Evolutionary conservation across 2,797 vertebrate genomes (phyloP).

Genomic region (Simalia tracyae): DNA sequence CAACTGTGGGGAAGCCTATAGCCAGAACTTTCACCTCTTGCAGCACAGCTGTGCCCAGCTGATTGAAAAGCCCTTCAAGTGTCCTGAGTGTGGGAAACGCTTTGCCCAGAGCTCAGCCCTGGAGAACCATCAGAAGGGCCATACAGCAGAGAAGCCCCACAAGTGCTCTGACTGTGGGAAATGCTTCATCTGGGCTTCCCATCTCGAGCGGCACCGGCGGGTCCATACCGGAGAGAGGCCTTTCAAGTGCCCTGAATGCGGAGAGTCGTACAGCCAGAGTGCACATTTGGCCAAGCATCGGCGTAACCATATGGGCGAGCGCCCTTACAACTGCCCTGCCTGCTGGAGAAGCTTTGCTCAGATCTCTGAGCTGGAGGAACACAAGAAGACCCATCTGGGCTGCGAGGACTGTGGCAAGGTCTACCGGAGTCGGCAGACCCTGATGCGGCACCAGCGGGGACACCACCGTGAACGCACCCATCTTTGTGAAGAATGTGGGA

Average conservation of each 20-base stretch:
- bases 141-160: neutral
- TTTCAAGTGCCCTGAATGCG: conserved; percentile 42
- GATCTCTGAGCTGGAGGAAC: conserved; percentile 48
- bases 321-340: conserved; percentile 50
- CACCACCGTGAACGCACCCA: conserved; percentile 37
- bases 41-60: conserved; percentile 62
- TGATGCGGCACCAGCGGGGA: conserved; percentile 27
- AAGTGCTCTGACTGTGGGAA: conserved; percentile 46
- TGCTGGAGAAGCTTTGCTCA: conserved; percentile 58
- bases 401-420: conserved; percentile 48
- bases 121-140: conserved; percentile 25
- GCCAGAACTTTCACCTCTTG: conserved; percentile 62
- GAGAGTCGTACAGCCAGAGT: conserved; percentile 58
- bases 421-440: neutral
- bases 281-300: conserved; percentile 61
- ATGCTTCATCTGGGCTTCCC: conserved; percentile 49
- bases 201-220: conserved; percentile 44
- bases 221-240: conserved; percentile 50
- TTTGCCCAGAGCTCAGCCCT: neutral
- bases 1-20: conserved; percentile 61
- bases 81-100: conserved; percentile 19
- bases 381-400: conserved; percentile 46
- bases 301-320: conserved; percentile 50
- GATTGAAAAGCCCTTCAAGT: conserved; percentile 40
- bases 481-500: conserved; percentile 31